Conservation (phyloP, 1,140 invertebrate species). For the Bathynomus jamesi region DNA sequence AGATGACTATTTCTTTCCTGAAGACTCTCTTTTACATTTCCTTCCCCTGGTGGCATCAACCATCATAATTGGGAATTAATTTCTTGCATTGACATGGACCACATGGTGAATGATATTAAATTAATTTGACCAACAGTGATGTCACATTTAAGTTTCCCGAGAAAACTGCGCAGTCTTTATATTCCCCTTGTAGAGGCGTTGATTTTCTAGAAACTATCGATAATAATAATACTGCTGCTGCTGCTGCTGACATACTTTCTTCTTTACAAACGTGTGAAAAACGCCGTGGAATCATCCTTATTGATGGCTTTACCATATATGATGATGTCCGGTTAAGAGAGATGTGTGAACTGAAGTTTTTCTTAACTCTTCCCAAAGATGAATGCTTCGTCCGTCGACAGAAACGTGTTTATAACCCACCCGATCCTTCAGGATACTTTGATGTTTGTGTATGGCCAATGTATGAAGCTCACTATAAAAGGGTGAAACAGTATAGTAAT, state of each 20-base stretch:
- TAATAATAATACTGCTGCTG: neutral
- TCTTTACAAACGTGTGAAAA: neutral
- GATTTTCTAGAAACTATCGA: neutral
- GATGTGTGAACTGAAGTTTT: conserved; percentile 63
- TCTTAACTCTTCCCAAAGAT: conserved; percentile 58
- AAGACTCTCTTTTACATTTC: conserved; percentile 60
- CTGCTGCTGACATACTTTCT: neutral
- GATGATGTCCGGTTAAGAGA: conserved; percentile 56
- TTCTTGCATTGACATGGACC: conserved; percentile 62
- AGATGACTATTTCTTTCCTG: conserved; percentile 66
- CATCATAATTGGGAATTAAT: conserved; percentile 72
- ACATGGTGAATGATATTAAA: conserved; percentile 55
- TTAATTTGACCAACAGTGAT: conserved; percentile 12
- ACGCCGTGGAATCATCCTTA: conserved; percentile 49
- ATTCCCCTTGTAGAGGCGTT: neutral
- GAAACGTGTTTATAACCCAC: conserved; percentile 60
- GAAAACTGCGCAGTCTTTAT: neutral
- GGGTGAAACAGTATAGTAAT: neutral
- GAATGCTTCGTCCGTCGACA: conserved; percentile 50
- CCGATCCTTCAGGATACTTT: conserved; percentile 70
- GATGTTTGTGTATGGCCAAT: conserved; percentile 68
- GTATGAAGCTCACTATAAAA: conserved; percentile 43
- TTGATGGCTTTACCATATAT: conserved; percentile 69
- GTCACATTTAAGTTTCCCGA: neutral
- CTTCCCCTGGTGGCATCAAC: conserved; percentile 49